phyloP scores from a whole-genome alignment of 2,797 vertebrate genomes.

The Denticeps clupeoides region DNA sequence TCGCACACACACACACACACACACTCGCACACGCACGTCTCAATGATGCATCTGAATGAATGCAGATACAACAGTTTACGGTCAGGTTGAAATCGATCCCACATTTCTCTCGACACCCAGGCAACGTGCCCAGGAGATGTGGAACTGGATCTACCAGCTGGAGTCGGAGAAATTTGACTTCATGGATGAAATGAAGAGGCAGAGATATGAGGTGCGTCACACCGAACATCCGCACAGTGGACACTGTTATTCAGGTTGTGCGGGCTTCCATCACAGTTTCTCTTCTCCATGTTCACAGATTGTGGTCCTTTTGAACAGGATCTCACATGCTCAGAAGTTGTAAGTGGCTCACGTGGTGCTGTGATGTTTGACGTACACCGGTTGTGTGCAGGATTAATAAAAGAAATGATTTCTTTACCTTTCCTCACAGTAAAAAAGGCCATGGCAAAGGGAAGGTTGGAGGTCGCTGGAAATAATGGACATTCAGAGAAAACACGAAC shows the following conservation, averaged over 20 bases:
- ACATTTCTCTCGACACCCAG: slow-evolving; percentile 37
- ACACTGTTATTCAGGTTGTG: background rate
- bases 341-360: slow-evolving; percentile 45
- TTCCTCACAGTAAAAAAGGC: slow-evolving; percentile 67
- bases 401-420: background rate
- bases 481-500: background rate
- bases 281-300: slow-evolving; percentile 52
- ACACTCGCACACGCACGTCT: background rate
- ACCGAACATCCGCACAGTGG: background rate
- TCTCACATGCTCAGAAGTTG: slow-evolving; percentile 87
- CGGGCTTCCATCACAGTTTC: background rate
- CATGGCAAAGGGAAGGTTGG: slow-evolving; percentile 81
- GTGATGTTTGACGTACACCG: too few relatives aligned
- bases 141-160: slow-evolving; percentile 74
- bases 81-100: too few relatives aligned
- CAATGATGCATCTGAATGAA: too few relatives aligned
- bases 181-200: slow-evolving; percentile 72
- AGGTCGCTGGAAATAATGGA: slow-evolving; percentile 79
- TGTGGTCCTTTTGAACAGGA: slow-evolving; percentile 78
- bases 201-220: slow-evolving; percentile 78
- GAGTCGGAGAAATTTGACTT: slow-evolving; percentile 85
- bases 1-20: background rate
- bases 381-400: background rate
- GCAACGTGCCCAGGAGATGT: slow-evolving; percentile 72
- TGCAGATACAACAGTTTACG: too few relatives aligned